These are phyloP conservation scores for Serranus cabrilla DNA, from an alignment of 2,797 vertebrate genomes.

Conservation along the genomic window DNA sequence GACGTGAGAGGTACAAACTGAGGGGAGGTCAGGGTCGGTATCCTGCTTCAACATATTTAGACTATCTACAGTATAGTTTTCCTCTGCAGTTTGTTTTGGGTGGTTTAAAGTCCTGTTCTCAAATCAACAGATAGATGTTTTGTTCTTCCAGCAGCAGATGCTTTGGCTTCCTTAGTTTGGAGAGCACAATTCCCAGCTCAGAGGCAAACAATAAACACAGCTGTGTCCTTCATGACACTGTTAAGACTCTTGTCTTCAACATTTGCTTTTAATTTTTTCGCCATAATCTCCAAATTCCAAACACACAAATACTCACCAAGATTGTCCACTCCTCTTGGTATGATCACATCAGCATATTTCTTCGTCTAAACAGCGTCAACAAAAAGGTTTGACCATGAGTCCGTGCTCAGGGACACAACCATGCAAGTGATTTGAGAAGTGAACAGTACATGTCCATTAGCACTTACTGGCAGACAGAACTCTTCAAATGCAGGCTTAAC, in stretches of 20 bases:
- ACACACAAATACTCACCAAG: constrained; percentile 86
- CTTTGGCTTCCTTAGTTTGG: constrained; percentile 26
- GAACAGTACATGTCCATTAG: not conserved
- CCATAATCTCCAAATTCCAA: not conserved
- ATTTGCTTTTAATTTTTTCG: constrained; percentile 3
- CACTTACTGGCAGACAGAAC: constrained; percentile 95
- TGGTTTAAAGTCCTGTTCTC: not conserved
- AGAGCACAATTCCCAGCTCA: constrained; percentile 33
- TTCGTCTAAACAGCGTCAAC: constrained; percentile 88
- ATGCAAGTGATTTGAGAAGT: not conserved
- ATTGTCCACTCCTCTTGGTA: constrained; percentile 95
- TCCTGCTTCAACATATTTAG: not conserved
- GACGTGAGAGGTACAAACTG: not conserved
- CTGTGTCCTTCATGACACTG: constrained; percentile 55
- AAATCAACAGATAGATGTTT: constrained; percentile 36
- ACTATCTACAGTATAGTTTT: not conserved
- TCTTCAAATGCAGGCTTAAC: constrained; percentile 98
- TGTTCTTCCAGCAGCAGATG: constrained; percentile 14
- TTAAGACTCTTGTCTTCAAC: constrained; percentile 33
- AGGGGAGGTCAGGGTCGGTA: not conserved
- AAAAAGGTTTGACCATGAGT: not conserved
- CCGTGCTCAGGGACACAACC: not conserved
- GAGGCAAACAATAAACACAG: constrained; percentile 52
- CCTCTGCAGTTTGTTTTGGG: not conserved
- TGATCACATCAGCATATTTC: constrained; percentile 96